phyloP scores from a whole-genome alignment of 2,113 vertebrate genomes.

The Puma concolor region DNA sequence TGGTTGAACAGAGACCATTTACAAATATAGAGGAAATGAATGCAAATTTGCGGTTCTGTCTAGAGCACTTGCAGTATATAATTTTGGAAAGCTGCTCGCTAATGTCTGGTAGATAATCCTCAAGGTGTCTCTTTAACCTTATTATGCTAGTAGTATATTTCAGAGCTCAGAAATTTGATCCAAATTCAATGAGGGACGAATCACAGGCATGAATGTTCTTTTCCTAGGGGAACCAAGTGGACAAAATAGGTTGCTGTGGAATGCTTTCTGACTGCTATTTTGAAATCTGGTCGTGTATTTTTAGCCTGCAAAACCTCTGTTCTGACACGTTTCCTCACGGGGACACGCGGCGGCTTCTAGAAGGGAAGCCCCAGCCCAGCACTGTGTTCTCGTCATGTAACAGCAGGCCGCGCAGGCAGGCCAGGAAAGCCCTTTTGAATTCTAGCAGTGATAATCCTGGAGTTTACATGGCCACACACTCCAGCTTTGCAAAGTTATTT shows the following conservation, averaged over 20 bases:
- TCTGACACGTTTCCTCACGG: background rate
- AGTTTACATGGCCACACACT: background rate
- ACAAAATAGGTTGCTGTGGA: background rate
- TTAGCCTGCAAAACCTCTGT: constrained; percentile 36
- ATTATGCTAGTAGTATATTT: background rate
- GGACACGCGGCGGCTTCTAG: background rate
- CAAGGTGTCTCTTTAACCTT: constrained; percentile 5
- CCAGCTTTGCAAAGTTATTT: background rate
- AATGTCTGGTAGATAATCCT: constrained; percentile 4
- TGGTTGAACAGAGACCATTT: background rate
- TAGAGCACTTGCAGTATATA: background rate
- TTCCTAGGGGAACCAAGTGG: background rate
- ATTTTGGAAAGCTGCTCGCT: constrained; percentile 39
- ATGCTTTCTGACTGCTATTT: background rate
- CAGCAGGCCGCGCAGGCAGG: background rate
- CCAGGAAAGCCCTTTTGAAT: background rate
- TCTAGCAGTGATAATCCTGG: background rate
- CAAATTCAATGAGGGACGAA: background rate
- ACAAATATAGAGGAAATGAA: background rate
- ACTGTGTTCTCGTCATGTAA: background rate
- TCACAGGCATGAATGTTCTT: background rate
- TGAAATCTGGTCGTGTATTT: constrained; percentile 51
- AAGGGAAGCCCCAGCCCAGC: constrained; percentile 46
- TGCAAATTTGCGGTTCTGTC: background rate
- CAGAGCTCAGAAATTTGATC: background rate